These are phyloP conservation scores for Dryomyza anilis DNA, from an alignment of 2,888 invertebrate species.

Conservation along the genomic window DNA sequence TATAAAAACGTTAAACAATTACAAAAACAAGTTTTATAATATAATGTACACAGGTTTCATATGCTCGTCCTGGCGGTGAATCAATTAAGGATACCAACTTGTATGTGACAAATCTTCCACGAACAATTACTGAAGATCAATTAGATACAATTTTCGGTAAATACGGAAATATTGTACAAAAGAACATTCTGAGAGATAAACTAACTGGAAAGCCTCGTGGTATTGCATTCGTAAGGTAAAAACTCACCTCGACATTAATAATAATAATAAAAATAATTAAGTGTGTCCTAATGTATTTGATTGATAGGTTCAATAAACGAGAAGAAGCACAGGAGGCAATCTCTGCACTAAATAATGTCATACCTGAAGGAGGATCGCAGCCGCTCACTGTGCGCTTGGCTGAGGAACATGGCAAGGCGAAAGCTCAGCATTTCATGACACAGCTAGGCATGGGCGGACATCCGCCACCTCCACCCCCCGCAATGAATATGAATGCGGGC, in stretches of 20 bases:
- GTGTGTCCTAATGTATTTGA: background rate
- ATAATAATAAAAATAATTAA: background rate
- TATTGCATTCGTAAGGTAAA: constrained; percentile 89
- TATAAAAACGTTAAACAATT: too few relatives aligned
- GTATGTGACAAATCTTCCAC: constrained; percentile 90
- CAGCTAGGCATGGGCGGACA: constrained; percentile 50
- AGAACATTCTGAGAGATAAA: constrained; percentile 88
- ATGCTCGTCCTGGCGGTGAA: constrained; percentile 88
- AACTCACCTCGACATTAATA: background rate
- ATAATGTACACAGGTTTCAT: constrained; percentile 72
- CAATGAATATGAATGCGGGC: constrained; percentile 42
- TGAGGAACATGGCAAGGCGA: constrained; percentile 61
- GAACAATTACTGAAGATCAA: constrained; percentile 81
- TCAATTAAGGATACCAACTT: constrained; percentile 93
- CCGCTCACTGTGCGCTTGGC: constrained; percentile 75
- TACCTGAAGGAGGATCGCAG: constrained; percentile 82
- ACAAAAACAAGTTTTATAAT: too few relatives aligned
- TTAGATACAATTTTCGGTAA: constrained; percentile 84
- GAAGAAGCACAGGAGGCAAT: constrained; percentile 92
- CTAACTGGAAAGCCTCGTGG: constrained; percentile 86
- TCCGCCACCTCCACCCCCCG: constrained; percentile 45
- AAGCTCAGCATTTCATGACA: constrained; percentile 58
- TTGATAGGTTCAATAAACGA: constrained; percentile 77
- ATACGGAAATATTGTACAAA: constrained; percentile 90
- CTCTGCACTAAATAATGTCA: constrained; percentile 80